Evolutionary conservation across 2,888 invertebrate genomes (phyloP).

Genomic region (Coenonympha glycerion): DNA sequence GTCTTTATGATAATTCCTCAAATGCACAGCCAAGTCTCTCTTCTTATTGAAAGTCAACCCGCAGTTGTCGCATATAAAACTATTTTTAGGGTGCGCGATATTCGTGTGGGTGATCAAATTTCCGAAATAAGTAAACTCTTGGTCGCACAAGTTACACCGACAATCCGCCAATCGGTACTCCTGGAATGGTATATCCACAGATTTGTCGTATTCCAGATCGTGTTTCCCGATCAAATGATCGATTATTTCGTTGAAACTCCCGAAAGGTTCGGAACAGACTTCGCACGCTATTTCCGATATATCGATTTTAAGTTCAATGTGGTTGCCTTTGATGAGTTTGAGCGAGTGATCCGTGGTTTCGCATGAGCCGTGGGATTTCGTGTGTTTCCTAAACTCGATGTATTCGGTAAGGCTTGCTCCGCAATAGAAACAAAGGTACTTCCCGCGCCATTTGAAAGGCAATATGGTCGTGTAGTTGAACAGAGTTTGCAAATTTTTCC

Average conservation of each 20-base stretch:
- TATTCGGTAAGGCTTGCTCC: conserved; percentile 47
- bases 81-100: conserved; percentile 46
- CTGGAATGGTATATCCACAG: conserved; percentile 47
- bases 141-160: conserved; percentile 48
- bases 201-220: conserved; percentile 49
- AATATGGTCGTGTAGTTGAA: conserved; percentile 63
- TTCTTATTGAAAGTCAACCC: conserved; percentile 52
- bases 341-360: conserved; percentile 47
- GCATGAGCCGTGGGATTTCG: conserved; percentile 50
- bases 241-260: conserved; percentile 43
- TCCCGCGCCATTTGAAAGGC: conserved; percentile 66
- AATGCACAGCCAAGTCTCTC: conserved; percentile 48
- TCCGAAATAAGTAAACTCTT: conserved; percentile 50
- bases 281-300: conserved; percentile 57
- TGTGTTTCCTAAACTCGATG: conserved; percentile 54
- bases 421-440: conserved; percentile 61
- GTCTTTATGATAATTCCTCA: conserved; percentile 44
- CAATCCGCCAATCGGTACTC: conserved; percentile 51
- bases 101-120: conserved; percentile 54
- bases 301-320: conserved; percentile 56
- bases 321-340: conserved; percentile 48
- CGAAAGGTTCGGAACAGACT: conserved; percentile 51
- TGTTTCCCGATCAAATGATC: conserved; percentile 58
- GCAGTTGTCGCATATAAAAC: conserved; percentile 55
- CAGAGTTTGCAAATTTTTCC: conserved; percentile 60